phyloP scores from a whole-genome alignment of 2,113 vertebrate genomes.

The Grammomys surdaster region DNA sequence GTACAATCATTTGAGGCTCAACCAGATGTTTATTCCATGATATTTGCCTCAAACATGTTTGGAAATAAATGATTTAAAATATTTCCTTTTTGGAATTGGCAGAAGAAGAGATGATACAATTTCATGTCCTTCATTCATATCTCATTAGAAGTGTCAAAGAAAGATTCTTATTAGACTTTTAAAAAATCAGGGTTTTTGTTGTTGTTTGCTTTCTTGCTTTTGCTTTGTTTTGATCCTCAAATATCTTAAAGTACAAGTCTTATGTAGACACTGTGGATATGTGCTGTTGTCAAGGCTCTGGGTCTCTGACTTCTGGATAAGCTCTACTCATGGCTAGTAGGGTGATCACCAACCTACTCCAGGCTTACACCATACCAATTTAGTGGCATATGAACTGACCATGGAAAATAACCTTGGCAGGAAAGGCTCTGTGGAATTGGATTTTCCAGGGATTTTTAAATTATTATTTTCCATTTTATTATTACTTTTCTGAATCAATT shows the following conservation, averaged over 20 bases:
- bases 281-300: background rate
- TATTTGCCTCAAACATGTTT: constrained; percentile 61
- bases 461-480: background rate
- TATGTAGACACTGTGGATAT: background rate
- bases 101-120: background rate
- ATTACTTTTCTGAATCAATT: background rate
- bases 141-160: constrained; percentile 45
- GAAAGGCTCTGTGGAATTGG: background rate
- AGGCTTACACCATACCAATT: background rate
- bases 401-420: background rate
- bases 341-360: background rate
- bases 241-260: background rate
- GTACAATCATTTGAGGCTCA: constrained; percentile 56
- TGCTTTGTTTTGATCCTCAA: background rate
- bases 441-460: background rate
- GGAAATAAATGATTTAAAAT: constrained; percentile 56
- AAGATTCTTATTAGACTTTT: constrained; percentile 25
- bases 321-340: background rate
- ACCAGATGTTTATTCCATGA: constrained; percentile 12
- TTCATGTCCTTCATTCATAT: constrained; percentile 30
- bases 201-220: too few species aligned
- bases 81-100: constrained; percentile 32
- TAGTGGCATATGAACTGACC: background rate
- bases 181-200: background rate
- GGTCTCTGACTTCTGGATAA: background rate